Evolutionary conservation across 2,888 invertebrate species (phyloP), one percentile per base, ranked within the genome.

Genomic region (Drosophila bunnanda): DNA sequence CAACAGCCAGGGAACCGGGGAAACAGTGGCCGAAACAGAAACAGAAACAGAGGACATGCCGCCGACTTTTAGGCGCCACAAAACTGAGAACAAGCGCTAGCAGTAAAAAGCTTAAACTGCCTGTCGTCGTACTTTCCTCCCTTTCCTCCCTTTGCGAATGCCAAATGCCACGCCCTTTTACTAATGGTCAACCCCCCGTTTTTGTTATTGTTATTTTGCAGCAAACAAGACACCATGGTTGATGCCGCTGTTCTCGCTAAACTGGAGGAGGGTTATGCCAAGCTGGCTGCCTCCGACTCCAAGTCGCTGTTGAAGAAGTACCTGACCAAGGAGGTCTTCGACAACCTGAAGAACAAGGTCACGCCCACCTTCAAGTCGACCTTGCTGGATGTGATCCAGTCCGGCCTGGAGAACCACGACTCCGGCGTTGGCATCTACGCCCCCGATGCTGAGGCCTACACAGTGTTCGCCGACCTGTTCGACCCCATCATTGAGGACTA

Each of bases 401-500:
- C 98, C 88, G 99, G 98, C 97, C 94, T 98, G 91, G 98, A 98
- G 94, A 99, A 99, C 93, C 95, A 96, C 93, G 98, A 99, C 93
- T 98, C 98, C 79, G 98, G 98, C 90, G 97, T 98, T 78, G 98
- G 99, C 92, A 97, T 99, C 94, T 99, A 99, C 92, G 99, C 99
- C 68, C 98, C 98, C 71, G 99, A 99, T 93, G 98, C 98, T 77
- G 98, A 99, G 93, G 93, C 98, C 62, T 99, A 99, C 94, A 95
- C 96, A 87, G 95, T 96, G 64, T 99, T 99, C 93, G 94, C 97
- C 77, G 97, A 97, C 66, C 94, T 99, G 83, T 99, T 99, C 93
- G 98, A 99, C 94, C 98, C 98, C 93, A 97, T 99, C 94, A 99
- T 99, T 93, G 98, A 98, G 92, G 98, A 98, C 92, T 98, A 98